phyloP scores from a whole-genome alignment of 2,888 invertebrate species.

The Agriopis aurantiaria region DNA sequence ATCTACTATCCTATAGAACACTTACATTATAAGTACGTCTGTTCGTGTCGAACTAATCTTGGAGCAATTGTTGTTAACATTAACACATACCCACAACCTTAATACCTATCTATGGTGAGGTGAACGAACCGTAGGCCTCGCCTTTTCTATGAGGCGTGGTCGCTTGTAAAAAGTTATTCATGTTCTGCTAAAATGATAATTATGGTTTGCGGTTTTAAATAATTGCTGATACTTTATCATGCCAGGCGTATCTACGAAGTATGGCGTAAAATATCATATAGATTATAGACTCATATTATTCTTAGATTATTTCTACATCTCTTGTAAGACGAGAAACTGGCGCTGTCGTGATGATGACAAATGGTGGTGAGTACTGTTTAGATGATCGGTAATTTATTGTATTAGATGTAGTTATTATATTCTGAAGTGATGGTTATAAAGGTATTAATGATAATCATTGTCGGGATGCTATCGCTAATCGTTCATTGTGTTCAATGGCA shows the following conservation, averaged over 20 bases:
- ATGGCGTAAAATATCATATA: neutral
- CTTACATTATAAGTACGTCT: slow-evolving; percentile 28
- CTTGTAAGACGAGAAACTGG: too few species aligned
- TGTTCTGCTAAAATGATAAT: slow-evolving; percentile 26
- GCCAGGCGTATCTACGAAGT: neutral
- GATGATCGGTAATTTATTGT: too few species aligned
- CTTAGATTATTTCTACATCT: too few species aligned
- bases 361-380: too few species aligned
- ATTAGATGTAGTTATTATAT: too few species aligned
- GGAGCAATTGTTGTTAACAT: slow-evolving; percentile 59
- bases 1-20: neutral
- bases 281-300: too few species aligned
- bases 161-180: slow-evolving; percentile 24
- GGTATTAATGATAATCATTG: neutral
- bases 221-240: slow-evolving; percentile 10
- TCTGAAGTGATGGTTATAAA: neutral
- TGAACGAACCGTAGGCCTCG: slow-evolving; percentile 43
- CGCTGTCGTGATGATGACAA: too few species aligned
- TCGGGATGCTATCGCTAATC: slow-evolving; percentile 22
- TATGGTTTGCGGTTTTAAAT: slow-evolving; percentile 13
- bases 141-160: slow-evolving; percentile 16
- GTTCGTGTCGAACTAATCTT: slow-evolving; percentile 68
- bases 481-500: slow-evolving; percentile 32
- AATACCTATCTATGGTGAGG: slow-evolving; percentile 33
- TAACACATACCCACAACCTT: slow-evolving; percentile 42